Percentiles rank a stretch among this genome's conserved stretches.
phyloP scores from a whole-genome alignment of 2,888 invertebrate species.

The Patella caerulea region DNA sequence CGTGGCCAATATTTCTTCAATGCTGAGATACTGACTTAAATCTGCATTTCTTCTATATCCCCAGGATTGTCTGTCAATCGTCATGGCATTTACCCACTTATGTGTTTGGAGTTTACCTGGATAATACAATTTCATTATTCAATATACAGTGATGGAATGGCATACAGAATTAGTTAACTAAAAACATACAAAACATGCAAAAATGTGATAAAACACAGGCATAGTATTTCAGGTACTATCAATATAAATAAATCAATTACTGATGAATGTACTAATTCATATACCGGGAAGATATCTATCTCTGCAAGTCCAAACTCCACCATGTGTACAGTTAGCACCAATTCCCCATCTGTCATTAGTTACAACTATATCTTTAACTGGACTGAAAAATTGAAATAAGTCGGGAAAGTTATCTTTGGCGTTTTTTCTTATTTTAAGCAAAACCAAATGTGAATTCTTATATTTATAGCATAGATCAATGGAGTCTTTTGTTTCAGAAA shows the following conservation, averaged over 20 bases:
- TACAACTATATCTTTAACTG: slow-evolving; percentile 60
- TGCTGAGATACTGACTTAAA: slow-evolving; percentile 59
- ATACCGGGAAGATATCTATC: slow-evolving; percentile 78
- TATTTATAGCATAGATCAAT: too few relatives aligned
- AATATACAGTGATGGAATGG: too few relatives aligned
- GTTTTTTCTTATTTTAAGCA: too few relatives aligned
- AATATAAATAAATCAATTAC: too few relatives aligned
- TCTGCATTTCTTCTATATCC: slow-evolving; percentile 72
- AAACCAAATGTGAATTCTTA: too few relatives aligned
- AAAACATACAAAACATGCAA: too few relatives aligned
- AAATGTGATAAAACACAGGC: too few relatives aligned
- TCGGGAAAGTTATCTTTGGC: too few relatives aligned
- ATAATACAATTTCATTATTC: background rate
- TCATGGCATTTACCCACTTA: slow-evolving; percentile 98
- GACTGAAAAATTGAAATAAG: background rate
- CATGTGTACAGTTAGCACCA: slow-evolving; percentile 54
- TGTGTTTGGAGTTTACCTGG: slow-evolving; percentile 73
- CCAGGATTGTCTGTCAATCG: slow-evolving; percentile 85
- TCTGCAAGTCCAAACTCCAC: slow-evolving; percentile 54
- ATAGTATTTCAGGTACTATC: too few relatives aligned
- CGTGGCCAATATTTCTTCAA: slow-evolving; percentile 75
- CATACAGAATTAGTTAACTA: too few relatives aligned
- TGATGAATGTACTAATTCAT: background rate
- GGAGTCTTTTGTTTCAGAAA: background rate
- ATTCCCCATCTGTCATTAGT: slow-evolving; percentile 63